Base-by-base conservation (phyloP, 2,888 invertebrate genomes). In the Nineta flava region DNA sequence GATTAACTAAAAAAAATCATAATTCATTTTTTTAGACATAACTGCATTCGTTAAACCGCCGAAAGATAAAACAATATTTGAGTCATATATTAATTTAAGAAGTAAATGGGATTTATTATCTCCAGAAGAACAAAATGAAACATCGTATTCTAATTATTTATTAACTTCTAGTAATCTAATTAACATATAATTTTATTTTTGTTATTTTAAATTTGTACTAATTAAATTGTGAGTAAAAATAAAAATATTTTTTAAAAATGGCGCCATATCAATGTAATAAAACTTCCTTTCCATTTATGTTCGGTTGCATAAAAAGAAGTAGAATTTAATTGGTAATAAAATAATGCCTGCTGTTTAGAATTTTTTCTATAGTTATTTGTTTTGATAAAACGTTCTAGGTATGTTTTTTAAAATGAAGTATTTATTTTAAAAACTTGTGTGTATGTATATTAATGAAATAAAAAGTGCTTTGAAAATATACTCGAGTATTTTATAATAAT, bases 21-120 rank as follows among this genome's bases (percentile, higher is more conserved):
- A 26, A 26, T 26, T n/a, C 4, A 26, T 26, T 3, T 26, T 19
- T 26, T 26, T 26, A 26, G 26, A 26, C 7, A 26, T 26, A 26
- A 26, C 7, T 26, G 7, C 26, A 26, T 26, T 26, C 7, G 26
- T 26, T 26, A 26, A 26, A 26, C 26, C 4, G 7, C 26, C 4
- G 7, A 26, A 26, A 1, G 26, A 26, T 26, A 26, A 7, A 26
- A 4, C 4, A 10, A 5, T 15, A 38, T 15, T 38, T 5, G 6
- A 38, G n/a, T 38, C 38, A 12, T 38, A 38, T 7, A 38, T 38
- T 38, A 38, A 12, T 38, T 44, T 44, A 44, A 19, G 44, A 21
- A 44, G 21, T 44, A 19, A 13, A 12, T 44, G 44, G 44, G 44
- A 44, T 44, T n/a, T 13, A 21, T 44, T 44, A 44, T 26, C 21